These are phyloP conservation scores for Vultur gryphus DNA, from an alignment of 2,797 vertebrate genomes.

Conservation along the genomic window DNA sequence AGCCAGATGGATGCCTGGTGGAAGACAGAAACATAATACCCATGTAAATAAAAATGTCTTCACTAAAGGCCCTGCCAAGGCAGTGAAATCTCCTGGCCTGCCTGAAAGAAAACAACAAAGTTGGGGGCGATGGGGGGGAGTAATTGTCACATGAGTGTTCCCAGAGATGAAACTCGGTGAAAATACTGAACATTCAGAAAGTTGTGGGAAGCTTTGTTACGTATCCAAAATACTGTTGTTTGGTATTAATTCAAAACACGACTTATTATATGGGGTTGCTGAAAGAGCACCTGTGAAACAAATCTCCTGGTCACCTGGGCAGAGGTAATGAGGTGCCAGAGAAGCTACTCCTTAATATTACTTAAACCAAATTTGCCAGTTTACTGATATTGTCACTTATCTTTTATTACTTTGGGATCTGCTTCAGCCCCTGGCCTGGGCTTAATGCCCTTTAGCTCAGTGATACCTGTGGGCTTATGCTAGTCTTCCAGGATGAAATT, in stretches of 20 bases:
- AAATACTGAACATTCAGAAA: neutral
- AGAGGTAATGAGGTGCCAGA: neutral
- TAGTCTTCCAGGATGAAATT: neutral
- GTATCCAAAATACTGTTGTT: neutral
- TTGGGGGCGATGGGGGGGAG: rapidly evolving
- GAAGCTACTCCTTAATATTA: neutral
- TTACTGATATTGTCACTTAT: neutral
- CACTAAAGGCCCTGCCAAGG: neutral
- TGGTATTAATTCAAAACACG: neutral
- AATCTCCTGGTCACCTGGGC: neutral
- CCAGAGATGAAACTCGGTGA: neutral
- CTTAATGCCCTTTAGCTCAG: neutral
- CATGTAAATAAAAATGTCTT: neutral
- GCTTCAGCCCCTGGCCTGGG: neutral
- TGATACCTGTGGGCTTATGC: neutral
- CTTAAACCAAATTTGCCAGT: neutral
- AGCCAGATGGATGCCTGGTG: slow-evolving; percentile 3
- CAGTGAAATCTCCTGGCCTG: neutral
- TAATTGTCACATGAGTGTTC: neutral
- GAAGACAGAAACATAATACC: neutral
- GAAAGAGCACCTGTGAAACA: neutral
- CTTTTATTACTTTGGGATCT: neutral
- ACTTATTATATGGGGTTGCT: neutral
- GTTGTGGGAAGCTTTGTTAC: neutral
- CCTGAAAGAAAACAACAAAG: neutral